phyloP scores from a whole-genome alignment of 2,113 vertebrate genomes.

The Osmerus eperlanus region DNA sequence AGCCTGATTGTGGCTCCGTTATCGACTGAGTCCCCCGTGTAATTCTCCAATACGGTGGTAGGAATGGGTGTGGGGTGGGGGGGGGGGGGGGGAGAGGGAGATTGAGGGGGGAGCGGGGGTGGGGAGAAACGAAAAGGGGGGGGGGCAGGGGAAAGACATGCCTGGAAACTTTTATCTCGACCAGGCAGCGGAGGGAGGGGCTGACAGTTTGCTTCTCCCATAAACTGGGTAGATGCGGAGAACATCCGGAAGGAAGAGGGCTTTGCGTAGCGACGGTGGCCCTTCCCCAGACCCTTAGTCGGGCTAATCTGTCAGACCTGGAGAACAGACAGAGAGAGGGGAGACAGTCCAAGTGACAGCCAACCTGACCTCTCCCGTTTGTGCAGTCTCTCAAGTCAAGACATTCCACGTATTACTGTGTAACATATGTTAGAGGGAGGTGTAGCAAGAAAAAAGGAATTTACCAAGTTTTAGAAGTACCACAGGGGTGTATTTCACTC shows the following conservation, averaged over 20 bases:
- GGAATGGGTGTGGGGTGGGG: no score
- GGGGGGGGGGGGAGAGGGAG: conserved; percentile 46
- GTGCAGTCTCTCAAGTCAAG: not conserved
- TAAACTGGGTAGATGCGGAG: conserved; percentile 56
- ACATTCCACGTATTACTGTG: no score
- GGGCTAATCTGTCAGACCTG: not conserved
- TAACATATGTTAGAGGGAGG: no score
- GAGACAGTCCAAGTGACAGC: conserved; percentile 1
- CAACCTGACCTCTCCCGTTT: not conserved
- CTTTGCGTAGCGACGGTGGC: conserved; percentile 22
- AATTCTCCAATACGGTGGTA: conserved; percentile 64
- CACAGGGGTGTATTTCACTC: no score
- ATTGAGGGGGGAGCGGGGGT: conserved; percentile 8
- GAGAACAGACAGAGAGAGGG: not conserved
- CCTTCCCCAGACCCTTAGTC: conserved; percentile 10
- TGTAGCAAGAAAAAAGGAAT: no score
- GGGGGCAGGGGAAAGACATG: conserved; percentile 33
- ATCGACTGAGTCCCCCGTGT: conserved; percentile 73
- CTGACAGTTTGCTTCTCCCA: conserved; percentile 65
- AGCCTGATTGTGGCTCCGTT: conserved; percentile 74
- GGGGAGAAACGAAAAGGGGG: conserved; percentile 1
- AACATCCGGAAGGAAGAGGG: conserved; percentile 48
- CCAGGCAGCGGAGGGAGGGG: conserved; percentile 61
- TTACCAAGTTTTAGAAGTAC: no score
- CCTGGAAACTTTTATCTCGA: conserved; percentile 73